Base-by-base conservation (phyloP, 2,888 invertebrate genomes). In the Caenorhabditis wallacei region DNA sequence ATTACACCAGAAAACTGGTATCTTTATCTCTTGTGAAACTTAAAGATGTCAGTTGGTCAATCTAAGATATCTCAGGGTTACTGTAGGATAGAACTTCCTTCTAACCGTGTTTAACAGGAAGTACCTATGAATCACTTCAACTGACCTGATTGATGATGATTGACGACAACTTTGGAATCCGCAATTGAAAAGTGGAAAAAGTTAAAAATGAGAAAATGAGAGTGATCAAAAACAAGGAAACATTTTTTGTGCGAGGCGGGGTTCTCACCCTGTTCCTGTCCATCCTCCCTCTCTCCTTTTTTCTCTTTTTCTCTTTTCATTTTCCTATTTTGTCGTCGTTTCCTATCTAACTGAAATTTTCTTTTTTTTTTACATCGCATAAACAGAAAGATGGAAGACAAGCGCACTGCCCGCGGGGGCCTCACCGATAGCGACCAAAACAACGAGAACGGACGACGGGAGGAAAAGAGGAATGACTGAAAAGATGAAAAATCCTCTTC, bases 161-260 rank as follows among this genome's bases (percentile, higher is more conserved):
- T 30, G 24, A 4, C 59, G 4, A 24, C 13, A 43, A 61, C 24
- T 30, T 40, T 40, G 40, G 11, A 40, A 13, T 8, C 16, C 16
- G 40, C 4, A 40, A 10, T 5, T 24, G 61, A 43, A 61, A 61
- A 43, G 40, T 26, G 20, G 64, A 30, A 64, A 51, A n/a, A 64
- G 30, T 59, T 71, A 26, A 18, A 51, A 71, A 43, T 43, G 56
- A 26, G 26, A 68, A 64, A 75, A 59, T 51, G 53, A 76, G 53
- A 66, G 72, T 48, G 53, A 76, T 61, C 51, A 68, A 69, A 68
- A 76, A 68, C 68, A 59, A 76, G 53, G 68, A 59, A 76, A 68
- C 48, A 68, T 57, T 53, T 37, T 46, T 18, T 64, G n/a, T n/a
- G n/a, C 37, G 66, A 59, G 40, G 54, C 68, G 66, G 66, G 66